Evolutionary conservation across 2,797 vertebrate genomes (phyloP).

Genomic region (Girardinus metallicus): DNA sequence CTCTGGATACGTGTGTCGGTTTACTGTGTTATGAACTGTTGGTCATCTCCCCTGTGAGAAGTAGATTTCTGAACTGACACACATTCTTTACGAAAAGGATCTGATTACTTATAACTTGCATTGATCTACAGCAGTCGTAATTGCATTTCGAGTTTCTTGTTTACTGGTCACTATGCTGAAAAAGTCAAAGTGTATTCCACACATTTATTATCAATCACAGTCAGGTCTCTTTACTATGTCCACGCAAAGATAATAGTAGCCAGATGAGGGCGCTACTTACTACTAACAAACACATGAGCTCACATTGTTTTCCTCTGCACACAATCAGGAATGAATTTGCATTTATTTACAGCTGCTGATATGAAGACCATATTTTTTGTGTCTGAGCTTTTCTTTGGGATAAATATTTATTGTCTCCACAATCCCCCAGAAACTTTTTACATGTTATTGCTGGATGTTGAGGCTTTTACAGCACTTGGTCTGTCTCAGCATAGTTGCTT

Average conservation of each 20-base stretch:
- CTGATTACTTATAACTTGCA: background rate
- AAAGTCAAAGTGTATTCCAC: background rate
- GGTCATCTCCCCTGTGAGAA: background rate
- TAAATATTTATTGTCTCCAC: background rate
- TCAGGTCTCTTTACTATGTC: constrained; percentile 37
- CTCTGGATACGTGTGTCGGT: background rate
- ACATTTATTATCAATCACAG: constrained; percentile 21
- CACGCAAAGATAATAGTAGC: constrained; percentile 17
- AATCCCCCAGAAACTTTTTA: background rate
- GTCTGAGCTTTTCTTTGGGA: background rate
- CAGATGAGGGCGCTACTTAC: constrained; percentile 67
- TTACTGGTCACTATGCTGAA: background rate
- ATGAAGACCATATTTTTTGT: background rate
- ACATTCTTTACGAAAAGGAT: background rate
- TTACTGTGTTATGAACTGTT: background rate
- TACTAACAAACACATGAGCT: constrained; percentile 27
- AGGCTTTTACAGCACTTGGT: background rate
- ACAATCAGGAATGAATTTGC: constrained; percentile 21
- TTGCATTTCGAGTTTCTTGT: background rate
- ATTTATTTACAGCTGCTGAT: background rate
- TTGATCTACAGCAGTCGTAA: background rate
- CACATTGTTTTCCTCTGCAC: constrained; percentile 20
- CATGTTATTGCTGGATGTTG: background rate
- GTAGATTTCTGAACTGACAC: constrained; percentile 6
- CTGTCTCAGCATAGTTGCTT: background rate